A percentile compares a stretch with the other conserved stretches of the same genome.
These are phyloP conservation scores for Drosophila pallidifrons DNA, from an alignment of 1,140 invertebrate genomes.

Conservation along the genomic window DNA sequence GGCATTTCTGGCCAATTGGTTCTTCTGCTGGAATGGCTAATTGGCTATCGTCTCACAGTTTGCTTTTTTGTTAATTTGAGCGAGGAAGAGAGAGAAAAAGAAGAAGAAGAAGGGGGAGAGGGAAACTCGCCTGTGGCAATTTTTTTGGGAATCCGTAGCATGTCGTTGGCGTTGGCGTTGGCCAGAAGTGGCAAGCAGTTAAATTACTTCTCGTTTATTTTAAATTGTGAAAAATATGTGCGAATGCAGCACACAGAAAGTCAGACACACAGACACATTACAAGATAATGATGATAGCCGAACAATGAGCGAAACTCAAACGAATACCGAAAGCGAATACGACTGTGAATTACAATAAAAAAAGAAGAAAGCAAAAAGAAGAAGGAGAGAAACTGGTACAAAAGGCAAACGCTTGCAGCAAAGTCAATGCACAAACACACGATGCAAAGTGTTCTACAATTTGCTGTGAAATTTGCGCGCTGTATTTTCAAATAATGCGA, in stretches of 20 bases:
- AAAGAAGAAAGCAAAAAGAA: conserved; percentile 5
- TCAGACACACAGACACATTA: conserved; percentile 47
- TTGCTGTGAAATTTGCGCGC: conserved; percentile 75
- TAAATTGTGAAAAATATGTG: conserved; percentile 82
- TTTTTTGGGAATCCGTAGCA: conserved; percentile 54
- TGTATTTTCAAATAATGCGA: conserved; percentile 82
- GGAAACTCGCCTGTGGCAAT: conserved; percentile 42
- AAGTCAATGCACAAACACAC: conserved; percentile 70
- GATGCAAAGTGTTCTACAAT: conserved; percentile 74
- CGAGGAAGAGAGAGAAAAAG: not conserved
- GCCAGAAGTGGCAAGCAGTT: conserved; percentile 60
- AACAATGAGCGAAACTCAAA: conserved; percentile 58
- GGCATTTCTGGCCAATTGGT: conserved; percentile 49
- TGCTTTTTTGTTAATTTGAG: conserved; percentile 18
- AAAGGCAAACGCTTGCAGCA: conserved; percentile 32
- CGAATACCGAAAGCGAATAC: conserved; percentile 31
- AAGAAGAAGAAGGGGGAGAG: not conserved
- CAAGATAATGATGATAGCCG: conserved; percentile 74
- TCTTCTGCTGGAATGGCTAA: conserved; percentile 65
- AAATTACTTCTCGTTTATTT: conserved; percentile 83
- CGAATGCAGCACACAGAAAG: conserved; percentile 51
- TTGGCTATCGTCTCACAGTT: conserved; percentile 65
- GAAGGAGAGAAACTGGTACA: too few relatives aligned
- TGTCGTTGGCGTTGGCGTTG: conserved; percentile 21
- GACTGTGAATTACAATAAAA: conserved; percentile 20